A percentile compares a stretch with the other conserved stretches of the same genome.
These are phyloP conservation scores for Sylvietta virens DNA, from an alignment of 2,113 vertebrate genomes.

Conservation along the genomic window DNA sequence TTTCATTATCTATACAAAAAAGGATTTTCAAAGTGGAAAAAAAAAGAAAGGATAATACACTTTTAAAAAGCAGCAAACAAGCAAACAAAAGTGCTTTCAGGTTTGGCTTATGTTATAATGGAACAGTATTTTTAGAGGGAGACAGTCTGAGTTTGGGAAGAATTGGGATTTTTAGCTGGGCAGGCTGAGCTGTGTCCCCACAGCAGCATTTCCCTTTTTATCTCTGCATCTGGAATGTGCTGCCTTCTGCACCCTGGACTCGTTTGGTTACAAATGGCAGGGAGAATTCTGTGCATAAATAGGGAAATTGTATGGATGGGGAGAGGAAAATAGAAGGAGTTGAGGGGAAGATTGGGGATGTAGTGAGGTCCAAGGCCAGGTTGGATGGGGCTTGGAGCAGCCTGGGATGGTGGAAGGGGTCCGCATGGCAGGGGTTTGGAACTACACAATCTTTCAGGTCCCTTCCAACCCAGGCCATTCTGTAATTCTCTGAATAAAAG, in stretches of 20 bases:
- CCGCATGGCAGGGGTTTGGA: neutral
- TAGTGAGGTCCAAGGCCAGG: neutral
- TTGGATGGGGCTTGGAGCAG: fast-evolving
- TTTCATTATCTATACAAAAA: neutral
- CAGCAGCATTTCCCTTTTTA: neutral
- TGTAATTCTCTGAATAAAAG: neutral
- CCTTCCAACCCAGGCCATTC: neutral
- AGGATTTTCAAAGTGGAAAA: neutral
- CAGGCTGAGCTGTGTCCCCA: neutral
- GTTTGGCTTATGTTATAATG: neutral
- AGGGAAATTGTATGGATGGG: neutral
- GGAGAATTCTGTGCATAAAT: neutral
- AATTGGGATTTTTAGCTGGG: neutral
- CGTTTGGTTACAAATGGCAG: neutral
- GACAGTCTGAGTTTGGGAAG: neutral
- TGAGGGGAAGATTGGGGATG: neutral
- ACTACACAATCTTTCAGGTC: fast-evolving
- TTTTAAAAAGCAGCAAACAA: neutral
- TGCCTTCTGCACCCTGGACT: fast-evolving
- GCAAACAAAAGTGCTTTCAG: neutral
- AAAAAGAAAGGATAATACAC: neutral
- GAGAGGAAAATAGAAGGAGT: neutral
- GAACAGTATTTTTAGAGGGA: neutral
- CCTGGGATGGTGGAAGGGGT: neutral
- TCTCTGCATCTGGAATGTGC: neutral